These are phyloP conservation scores for Onthophagus taurus DNA, from an alignment of 1,140 invertebrate genomes.

Conservation along the genomic window DNA sequence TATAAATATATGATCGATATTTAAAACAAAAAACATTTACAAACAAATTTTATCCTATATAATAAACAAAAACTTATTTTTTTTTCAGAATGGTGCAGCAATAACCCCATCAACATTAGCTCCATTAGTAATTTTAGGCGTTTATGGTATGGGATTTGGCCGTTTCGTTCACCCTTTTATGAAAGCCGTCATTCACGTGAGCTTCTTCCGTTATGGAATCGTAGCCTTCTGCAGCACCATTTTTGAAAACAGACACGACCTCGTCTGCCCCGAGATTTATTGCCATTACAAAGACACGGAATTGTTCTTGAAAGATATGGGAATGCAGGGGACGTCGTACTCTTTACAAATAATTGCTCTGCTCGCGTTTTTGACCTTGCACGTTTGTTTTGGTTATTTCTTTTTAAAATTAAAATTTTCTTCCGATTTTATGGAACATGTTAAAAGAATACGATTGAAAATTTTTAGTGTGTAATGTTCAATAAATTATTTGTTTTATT, in stretches of 20 bases:
- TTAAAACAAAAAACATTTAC: too few species aligned
- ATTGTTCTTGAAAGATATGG: slow-evolving; percentile 25
- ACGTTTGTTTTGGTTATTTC: too few species aligned
- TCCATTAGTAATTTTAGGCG: slow-evolving; percentile 35
- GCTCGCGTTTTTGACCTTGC: too few species aligned
- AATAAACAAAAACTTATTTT: too few species aligned
- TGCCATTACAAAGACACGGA: slow-evolving; percentile 41
- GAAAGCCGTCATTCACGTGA: slow-evolving; percentile 45
- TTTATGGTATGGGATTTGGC: slow-evolving; percentile 40
- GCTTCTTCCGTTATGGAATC: slow-evolving; percentile 48
- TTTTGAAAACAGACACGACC: slow-evolving; percentile 38
- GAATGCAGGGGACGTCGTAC: slow-evolving; percentile 17
- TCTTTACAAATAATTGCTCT: too few species aligned
- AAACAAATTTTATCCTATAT: too few species aligned
- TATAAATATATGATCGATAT: too few species aligned
- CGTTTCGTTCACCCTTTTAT: slow-evolving; percentile 41
- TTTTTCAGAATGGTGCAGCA: slow-evolving; percentile 37
- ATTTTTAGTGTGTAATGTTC: too few species aligned
- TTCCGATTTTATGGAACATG: too few species aligned
- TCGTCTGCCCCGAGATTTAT: slow-evolving; percentile 47
- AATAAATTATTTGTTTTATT: too few species aligned
- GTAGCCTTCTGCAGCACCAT: slow-evolving; percentile 44
- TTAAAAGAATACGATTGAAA: too few species aligned
- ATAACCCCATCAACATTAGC: slow-evolving; percentile 34
- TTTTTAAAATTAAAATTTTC: too few species aligned